Evolutionary conservation across 2,797 vertebrate species (phyloP).

Genomic region (Linurgus olivaceus): DNA sequence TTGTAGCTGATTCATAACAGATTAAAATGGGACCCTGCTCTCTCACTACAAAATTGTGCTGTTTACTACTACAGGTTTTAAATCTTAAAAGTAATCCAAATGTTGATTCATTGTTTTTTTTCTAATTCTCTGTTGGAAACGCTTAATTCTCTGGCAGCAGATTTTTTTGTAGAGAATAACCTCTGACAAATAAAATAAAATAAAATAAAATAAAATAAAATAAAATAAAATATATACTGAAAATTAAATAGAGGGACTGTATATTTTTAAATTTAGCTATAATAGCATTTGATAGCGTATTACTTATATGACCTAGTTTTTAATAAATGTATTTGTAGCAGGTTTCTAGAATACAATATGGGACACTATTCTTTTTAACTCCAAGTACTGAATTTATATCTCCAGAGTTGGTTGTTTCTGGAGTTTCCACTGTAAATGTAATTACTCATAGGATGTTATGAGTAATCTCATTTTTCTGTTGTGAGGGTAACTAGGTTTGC

Average conservation of each 20-base stretch:
- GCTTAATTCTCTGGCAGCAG: neutral
- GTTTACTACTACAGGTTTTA: neutral
- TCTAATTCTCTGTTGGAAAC: neutral
- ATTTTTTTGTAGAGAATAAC: neutral
- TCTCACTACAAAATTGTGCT: neutral
- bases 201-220: too few species aligned
- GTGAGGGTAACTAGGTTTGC: neutral
- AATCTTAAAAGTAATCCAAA: neutral
- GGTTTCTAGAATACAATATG: neutral
- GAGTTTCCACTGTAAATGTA: neutral
- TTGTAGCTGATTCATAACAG: neutral
- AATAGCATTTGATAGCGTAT: neutral
- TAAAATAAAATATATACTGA: neutral
- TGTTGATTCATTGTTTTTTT: neutral
- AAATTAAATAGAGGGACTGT: neutral
- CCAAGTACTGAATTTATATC: neutral
- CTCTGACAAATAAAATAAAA: neutral
- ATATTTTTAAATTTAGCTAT: neutral
- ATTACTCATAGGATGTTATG: neutral
- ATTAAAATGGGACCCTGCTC: neutral
- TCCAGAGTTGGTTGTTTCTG: neutral
- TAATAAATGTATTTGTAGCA: neutral
- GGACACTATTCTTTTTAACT: neutral
- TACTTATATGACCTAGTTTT: neutral
- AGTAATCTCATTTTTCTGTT: neutral